Base-by-base conservation (phyloP, 2,113 vertebrate species). In the Megatriorchis doriae region DNA sequence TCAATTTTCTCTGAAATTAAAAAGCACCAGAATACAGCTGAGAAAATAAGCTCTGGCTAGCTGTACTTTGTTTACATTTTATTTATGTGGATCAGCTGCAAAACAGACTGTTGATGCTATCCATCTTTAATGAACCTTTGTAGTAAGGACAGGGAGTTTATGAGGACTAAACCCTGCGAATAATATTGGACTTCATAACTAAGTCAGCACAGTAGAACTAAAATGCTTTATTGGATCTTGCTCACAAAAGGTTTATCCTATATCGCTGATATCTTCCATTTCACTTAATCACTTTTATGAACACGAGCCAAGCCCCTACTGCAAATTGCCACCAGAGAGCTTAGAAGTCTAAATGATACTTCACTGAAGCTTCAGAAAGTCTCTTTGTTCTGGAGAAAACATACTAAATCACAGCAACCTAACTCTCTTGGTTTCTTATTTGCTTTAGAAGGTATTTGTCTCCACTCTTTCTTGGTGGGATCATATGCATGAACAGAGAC, bases 301-400 rank as follows among this genome's bases (percentile, higher is more conserved):
- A 81, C 52, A 53, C 9, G 29, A 91, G 81, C 81, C 20, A 32
- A 95, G 62, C 26, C 70, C 78, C 67, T 82, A 42, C 84, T 89
- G 67, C 81, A 95, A 85, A 86, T 36, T 91, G 80, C 81, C 81
- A 91, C 68, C 77, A 65, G 88, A 84, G 86, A 94, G 77, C 53
- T 95, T 89, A 89, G 73, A n/a, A 91, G 70, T 73, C 65, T 86
- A 94, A 88, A 86, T 21, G 55, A 81, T 79, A 71, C 73, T 93
- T 91, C 68, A 32, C 47, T 62, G n/a, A 68, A 81, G 72, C 86
- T 88, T 96, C 83, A 92, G 86, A 94, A 96, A 91, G 77, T 87
- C 77, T 88, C 82, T 94, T 94, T 92, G 68, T 79, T 94, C 73
- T 80, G 45, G n/a, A 94, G 83, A 79, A 95, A 92, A 78, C 38